These are phyloP conservation scores for Cyclophora albipunctata DNA, from an alignment of 2,888 invertebrate species.

Conservation along the genomic window DNA sequence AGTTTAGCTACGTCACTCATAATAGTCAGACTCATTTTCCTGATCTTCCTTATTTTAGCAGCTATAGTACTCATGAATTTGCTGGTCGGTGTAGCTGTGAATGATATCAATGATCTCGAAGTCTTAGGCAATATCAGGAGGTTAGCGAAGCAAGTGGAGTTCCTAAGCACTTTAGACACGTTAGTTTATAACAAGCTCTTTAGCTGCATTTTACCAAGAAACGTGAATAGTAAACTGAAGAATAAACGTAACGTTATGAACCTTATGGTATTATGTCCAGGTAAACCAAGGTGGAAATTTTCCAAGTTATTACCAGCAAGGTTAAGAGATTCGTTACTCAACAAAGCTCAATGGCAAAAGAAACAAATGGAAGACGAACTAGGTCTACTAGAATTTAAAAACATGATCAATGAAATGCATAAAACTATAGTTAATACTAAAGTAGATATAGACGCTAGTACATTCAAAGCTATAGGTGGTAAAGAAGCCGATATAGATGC, in stretches of 20 bases:
- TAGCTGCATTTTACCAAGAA: conserved; percentile 46
- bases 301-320: conserved; percentile 47
- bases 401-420: conserved; percentile 53
- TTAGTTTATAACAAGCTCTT: conserved; percentile 64
- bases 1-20: conserved; percentile 53
- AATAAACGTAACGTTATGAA: conserved; percentile 49
- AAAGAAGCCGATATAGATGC: conserved; percentile 25
- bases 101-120: conserved; percentile 74
- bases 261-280: conserved; percentile 51
- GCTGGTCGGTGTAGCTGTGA: conserved; percentile 76
- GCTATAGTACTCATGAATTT: conserved; percentile 77
- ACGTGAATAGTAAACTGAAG: conserved; percentile 44
- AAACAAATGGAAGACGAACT: conserved; percentile 51
- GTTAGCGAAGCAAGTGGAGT: conserved; percentile 73
- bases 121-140: conserved; percentile 71
- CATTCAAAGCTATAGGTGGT: conserved; percentile 8
- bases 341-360: conserved; percentile 54
- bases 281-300: conserved; percentile 45
- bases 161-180: conserved; percentile 67
- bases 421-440: conserved; percentile 40
- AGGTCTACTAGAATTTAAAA: conserved; percentile 41
- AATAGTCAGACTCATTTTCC: conserved; percentile 66
- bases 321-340: conserved; percentile 56
- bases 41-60: conserved; percentile 70
- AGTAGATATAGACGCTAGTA: conserved; percentile 16